A percentile compares a stretch with the other conserved stretches of the same genome.
Evolutionary conservation across 2,888 invertebrate species (phyloP).

Genomic region (Linyphia triangularis): DNA sequence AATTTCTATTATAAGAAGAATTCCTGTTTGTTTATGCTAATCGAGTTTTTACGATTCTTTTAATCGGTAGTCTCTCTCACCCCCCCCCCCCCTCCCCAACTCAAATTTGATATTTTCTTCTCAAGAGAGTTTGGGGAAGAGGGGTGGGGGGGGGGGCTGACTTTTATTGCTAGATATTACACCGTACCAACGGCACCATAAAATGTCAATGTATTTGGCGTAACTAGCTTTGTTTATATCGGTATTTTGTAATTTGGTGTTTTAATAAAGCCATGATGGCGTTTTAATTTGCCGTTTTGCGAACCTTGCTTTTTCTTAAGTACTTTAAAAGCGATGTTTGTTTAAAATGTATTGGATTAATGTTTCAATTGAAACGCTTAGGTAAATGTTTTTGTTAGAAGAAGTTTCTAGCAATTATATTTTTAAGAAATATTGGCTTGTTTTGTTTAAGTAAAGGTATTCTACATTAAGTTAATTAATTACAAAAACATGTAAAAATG

Average conservation of each 20-base stretch:
- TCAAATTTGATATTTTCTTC: neutral
- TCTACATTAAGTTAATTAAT: no score
- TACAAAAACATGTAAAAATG: no score
- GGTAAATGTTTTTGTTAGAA: no score
- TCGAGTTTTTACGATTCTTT: conserved; percentile 68
- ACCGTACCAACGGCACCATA: conserved; percentile 20
- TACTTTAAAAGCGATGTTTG: no score
- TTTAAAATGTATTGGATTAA: no score
- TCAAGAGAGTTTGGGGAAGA: conserved; percentile 27
- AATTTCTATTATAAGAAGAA: conserved; percentile 61
- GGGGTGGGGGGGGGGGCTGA: no score
- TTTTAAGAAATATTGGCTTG: no score
- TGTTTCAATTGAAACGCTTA: no score
- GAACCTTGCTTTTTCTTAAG: no score
- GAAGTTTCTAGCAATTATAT: no score
- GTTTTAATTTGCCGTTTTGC: neutral
- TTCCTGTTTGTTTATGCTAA: conserved; percentile 71
- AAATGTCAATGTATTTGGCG: conserved; percentile 30
- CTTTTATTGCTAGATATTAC: no score
- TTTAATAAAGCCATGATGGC: conserved; percentile 31
- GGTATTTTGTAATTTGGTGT: neutral
- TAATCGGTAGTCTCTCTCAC: conserved; percentile 42
- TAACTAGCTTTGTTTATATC: conserved; percentile 15
- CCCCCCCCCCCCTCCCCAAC: neutral
- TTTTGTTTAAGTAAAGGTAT: no score